phyloP scores from a whole-genome alignment of 2,888 invertebrate genomes.

The Lochmaea crataegi region DNA sequence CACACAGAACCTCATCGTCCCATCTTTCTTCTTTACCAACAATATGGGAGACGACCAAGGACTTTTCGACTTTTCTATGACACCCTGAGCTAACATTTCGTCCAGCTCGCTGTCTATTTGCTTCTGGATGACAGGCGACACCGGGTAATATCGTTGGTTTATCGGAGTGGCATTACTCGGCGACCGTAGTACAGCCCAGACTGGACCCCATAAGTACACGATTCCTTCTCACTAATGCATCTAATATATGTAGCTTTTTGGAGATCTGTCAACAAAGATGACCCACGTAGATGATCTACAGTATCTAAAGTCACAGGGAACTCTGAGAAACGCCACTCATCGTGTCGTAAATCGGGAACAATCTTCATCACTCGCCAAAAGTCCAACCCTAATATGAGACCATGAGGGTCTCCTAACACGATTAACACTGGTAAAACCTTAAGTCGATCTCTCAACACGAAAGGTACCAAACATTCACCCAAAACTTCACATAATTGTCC shows the following conservation, averaged over 20 bases:
- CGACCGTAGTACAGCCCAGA: no score
- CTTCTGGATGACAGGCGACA: constrained; percentile 38
- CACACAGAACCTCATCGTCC: background rate
- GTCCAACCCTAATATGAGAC: background rate
- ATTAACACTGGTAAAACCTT: no score
- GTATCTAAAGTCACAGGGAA: background rate
- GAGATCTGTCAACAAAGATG: background rate
- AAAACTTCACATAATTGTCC: background rate
- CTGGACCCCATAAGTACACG: constrained; percentile 7
- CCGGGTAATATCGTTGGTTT: constrained; percentile 42
- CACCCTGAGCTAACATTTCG: background rate
- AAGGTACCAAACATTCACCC: background rate
- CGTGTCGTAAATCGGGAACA: background rate
- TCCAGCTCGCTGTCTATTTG: constrained; percentile 10
- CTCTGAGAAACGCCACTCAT: background rate
- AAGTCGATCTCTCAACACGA: no score
- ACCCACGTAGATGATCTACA: constrained; percentile 19
- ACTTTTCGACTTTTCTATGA: background rate
- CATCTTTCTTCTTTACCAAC: background rate
- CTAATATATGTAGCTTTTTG: constrained; percentile 4
- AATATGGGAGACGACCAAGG: background rate
- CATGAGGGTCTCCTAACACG: no score
- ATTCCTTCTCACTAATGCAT: constrained; percentile 14
- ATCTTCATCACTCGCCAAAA: background rate
- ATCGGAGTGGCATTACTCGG: constrained; percentile 28